Evolutionary conservation across 2,888 invertebrate species (phyloP), one percentile per base, ranked within the genome.

Genomic region (Meghimatium bilineatum): DNA sequence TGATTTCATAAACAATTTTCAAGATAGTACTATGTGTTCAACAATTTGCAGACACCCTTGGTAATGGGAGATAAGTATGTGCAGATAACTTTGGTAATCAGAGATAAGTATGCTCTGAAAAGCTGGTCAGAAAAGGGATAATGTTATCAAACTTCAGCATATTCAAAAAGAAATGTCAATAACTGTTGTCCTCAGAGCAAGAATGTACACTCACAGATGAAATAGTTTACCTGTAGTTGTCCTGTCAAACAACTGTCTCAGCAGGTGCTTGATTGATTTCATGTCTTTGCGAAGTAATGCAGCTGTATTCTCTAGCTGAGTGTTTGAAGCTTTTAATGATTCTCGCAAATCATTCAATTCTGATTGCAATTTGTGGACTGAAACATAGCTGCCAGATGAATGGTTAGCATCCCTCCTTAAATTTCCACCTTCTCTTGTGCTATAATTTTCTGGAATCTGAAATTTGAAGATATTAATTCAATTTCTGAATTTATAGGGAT

Each of bases 281-380:
- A 91, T 86, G 77, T 91, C 91, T 8, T 86, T 86, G 56, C 87
- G 88, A 69, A 91, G 86, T 56, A 87, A 88, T 20, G 88, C 87
- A 84, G 88, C 86, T 87, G 91, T 88, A 34, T 87, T 86, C 5
- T 87, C 86, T 74, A 91, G 92, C 63, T 87, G 85, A 3, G 85
- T 85, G 69, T 88, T 88, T 29, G 91, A 75, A 38, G 87, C 87
- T 12, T 80, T 67, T 14, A 92, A 75, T 0, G 88, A 87, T 2
- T 89, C 88, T 29, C 87, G 78, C 60, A 92, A 87, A 77, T 49
- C 85, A 85, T 49, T 75, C 74, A 76, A 49, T 69, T 78, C 77
- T 67, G 72, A 36, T 69, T 74, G 38, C 26, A 82, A 49, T 38
- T 79, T 78, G 1, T 79, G 52, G 12, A 52, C 69, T 26, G 66